Evolutionary conservation across 2,888 invertebrate genomes (phyloP).

Genomic region (Chymomyza caudatula): DNA sequence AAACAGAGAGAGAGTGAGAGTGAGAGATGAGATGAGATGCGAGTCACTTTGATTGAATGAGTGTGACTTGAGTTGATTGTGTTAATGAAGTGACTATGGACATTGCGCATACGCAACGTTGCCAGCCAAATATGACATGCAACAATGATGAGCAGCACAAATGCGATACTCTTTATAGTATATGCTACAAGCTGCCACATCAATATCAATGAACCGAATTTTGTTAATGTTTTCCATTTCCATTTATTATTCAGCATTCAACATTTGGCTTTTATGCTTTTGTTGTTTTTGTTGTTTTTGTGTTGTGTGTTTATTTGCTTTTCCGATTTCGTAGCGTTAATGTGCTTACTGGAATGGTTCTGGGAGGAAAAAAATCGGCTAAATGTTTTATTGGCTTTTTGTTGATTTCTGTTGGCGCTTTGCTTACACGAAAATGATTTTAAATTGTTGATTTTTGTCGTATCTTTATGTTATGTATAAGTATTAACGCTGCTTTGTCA

Average conservation of each 20-base stretch:
- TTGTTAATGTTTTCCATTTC: not conserved
- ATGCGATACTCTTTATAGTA: not conserved
- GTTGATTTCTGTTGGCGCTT: not conserved
- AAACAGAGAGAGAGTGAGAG: not conserved
- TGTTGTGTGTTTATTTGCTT: constrained; percentile 33
- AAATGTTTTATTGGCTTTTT: not conserved
- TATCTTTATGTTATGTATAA: constrained; percentile 5
- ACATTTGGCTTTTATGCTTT: constrained; percentile 19
- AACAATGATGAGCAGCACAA: not conserved
- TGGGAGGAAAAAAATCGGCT: not conserved
- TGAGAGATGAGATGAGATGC: constrained; percentile 3
- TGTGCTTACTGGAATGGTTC: constrained; percentile 29
- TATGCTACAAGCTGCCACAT: constrained; percentile 28
- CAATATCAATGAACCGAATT: constrained; percentile 48
- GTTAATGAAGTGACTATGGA: constrained; percentile 60
- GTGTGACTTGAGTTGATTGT: constrained; percentile 32
- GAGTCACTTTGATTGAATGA: not conserved
- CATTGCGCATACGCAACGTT: constrained; percentile 50
- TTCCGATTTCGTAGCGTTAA: constrained; percentile 24
- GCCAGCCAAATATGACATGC: constrained; percentile 45
- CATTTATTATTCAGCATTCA: not conserved
- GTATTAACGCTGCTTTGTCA: constrained; percentile 52
- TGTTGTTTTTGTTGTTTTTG: not conserved
- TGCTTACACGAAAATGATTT: constrained; percentile 64
- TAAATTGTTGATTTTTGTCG: constrained; percentile 61